phyloP scores from a whole-genome alignment of 2,113 vertebrate genomes.

The Phylloscopus whistleri region DNA sequence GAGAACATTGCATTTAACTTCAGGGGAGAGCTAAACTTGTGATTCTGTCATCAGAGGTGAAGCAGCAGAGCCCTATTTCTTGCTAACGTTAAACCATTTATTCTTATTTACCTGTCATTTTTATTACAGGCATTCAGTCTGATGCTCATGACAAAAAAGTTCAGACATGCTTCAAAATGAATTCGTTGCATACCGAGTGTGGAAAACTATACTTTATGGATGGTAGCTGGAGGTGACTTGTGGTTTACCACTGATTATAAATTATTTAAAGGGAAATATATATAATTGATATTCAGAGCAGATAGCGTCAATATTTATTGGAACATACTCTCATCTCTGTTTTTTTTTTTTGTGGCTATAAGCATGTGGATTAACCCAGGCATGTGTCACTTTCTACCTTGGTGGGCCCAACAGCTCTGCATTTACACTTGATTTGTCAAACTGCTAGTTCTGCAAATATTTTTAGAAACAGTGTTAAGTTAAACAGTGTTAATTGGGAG shows the following conservation, averaged over 20 bases:
- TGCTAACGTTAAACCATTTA: constrained; percentile 61
- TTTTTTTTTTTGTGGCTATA: not conserved
- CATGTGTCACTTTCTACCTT: not conserved
- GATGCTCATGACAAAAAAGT: constrained; percentile 64
- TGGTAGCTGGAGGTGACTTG: constrained; percentile 29
- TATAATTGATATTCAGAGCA: constrained; percentile 2
- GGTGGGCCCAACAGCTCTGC: not conserved
- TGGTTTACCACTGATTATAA: constrained; percentile 16
- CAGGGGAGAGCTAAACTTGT: constrained; percentile 70
- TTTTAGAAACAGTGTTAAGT: not conserved
- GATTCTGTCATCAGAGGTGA: constrained; percentile 71
- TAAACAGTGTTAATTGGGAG: not conserved
- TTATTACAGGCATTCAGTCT: constrained; percentile 70
- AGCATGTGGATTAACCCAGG: not conserved
- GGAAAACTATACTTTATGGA: constrained; percentile 50
- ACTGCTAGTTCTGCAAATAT: not conserved
- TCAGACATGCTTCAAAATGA: constrained; percentile 63
- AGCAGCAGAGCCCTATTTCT: constrained; percentile 58
- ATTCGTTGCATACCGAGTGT: constrained; percentile 14
- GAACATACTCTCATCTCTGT: not conserved
- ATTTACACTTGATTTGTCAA: not conserved
- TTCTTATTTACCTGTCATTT: constrained; percentile 76
- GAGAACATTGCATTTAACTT: constrained; percentile 72
- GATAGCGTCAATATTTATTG: not conserved
- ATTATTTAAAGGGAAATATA: not conserved